Evolutionary conservation across 2,113 vertebrate species (phyloP).

Genomic region (Climacteris rufus): DNA sequence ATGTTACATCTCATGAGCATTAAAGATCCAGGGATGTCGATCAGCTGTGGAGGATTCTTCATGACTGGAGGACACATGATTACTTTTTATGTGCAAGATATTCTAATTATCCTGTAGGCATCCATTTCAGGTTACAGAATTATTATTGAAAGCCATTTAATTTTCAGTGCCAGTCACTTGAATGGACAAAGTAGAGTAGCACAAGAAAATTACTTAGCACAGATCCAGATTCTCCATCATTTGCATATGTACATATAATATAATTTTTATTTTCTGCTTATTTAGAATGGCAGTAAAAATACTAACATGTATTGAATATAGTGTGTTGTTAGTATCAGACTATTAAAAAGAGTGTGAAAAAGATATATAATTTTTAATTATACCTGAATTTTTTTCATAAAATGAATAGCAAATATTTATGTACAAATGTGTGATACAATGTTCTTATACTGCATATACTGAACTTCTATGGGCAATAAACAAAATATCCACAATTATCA

Average conservation of each 20-base stretch:
- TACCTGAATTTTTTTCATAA: neutral
- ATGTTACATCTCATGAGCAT: neutral
- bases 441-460: neutral
- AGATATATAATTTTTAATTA: conserved; percentile 32
- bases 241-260: conserved; percentile 49
- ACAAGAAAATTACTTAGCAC: conserved; percentile 60
- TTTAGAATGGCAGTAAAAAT: conserved; percentile 27
- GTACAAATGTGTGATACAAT: neutral
- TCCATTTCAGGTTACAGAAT: conserved; percentile 66
- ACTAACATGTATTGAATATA: neutral
- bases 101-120: conserved; percentile 69
- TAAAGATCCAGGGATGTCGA: conserved; percentile 2
- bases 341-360: neutral
- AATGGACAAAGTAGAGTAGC: conserved; percentile 58
- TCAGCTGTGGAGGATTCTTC: conserved; percentile 40
- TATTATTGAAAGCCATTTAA: conserved; percentile 74
- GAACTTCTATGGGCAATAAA: neutral
- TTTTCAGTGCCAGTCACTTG: conserved; percentile 66
- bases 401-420: conserved; percentile 7
- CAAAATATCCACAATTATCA: neutral
- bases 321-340: conserved; percentile 1
- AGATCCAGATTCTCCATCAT: conserved; percentile 27
- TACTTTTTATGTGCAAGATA: conserved; percentile 68
- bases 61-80: conserved; percentile 49
- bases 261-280: conserved; percentile 58